Percentiles rank a stretch among this genome's conserved stretches.
These are phyloP conservation scores for Drosophila guanche DNA, from an alignment of 1,140 invertebrate genomes.

Conservation along the genomic window DNA sequence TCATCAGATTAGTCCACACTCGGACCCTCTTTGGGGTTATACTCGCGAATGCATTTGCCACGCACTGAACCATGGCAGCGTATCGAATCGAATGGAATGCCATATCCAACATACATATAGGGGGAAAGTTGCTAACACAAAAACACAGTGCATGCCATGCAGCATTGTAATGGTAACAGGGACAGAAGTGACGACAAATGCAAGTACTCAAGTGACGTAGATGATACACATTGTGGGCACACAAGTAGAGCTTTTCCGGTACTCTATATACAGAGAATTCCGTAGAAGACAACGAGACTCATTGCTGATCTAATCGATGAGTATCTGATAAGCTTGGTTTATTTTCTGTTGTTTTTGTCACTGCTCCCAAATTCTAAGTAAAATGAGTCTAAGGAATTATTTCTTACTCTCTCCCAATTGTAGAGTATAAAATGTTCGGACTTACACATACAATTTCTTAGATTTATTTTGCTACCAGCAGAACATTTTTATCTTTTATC, in stretches of 20 bases:
- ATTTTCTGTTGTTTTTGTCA: no score
- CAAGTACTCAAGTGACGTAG: constrained; percentile 24
- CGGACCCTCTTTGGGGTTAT: constrained; percentile 4
- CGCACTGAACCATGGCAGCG: constrained; percentile 33
- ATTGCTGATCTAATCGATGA: no score
- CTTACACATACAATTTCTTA: not conserved
- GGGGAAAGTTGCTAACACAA: constrained; percentile 52
- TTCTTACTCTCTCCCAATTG: no score
- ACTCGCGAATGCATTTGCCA: constrained; percentile 24
- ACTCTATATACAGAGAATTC: no score
- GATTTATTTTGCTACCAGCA: constrained; percentile 30
- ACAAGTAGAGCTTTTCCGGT: not conserved
- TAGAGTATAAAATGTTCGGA: no score
- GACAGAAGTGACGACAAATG: constrained; percentile 34
- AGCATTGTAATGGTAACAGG: constrained; percentile 26
- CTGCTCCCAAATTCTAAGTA: no score
- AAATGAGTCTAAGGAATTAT: no score
- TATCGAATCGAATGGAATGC: constrained; percentile 14
- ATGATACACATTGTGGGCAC: constrained; percentile 13
- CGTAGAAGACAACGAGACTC: no score
- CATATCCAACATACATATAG: constrained; percentile 14
- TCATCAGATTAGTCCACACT: constrained; percentile 53
- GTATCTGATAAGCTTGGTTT: no score
- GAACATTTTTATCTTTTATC: constrained; percentile 43
- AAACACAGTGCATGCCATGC: constrained; percentile 43